A percentile compares a stretch with the other conserved stretches of the same genome.
phyloP scores from a whole-genome alignment of 2,888 invertebrate species.

The Microplitis manilae region DNA sequence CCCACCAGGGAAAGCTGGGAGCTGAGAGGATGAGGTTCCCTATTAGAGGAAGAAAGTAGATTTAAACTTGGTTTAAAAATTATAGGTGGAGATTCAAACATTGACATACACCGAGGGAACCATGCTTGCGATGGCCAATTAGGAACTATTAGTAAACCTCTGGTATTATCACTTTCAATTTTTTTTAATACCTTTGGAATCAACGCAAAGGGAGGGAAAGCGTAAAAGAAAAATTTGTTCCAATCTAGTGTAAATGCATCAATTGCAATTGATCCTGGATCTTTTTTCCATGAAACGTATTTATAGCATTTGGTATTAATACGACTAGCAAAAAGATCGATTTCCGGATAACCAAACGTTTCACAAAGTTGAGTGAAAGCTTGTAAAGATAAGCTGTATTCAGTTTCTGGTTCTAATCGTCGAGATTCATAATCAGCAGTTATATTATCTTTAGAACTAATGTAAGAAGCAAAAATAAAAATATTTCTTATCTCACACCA shows the following conservation, averaged over 20 bases:
- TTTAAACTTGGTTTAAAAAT: neutral
- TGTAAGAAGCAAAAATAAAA: slow-evolving; percentile 32
- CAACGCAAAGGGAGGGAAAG: neutral
- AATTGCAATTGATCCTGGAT: neutral
- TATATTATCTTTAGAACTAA: slow-evolving; percentile 19
- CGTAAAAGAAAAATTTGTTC: no score
- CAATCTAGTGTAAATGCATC: no score
- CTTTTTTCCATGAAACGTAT: slow-evolving; percentile 25
- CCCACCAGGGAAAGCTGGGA: no score
- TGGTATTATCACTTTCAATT: no score
- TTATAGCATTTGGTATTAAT: slow-evolving; percentile 14
- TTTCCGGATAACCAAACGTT: slow-evolving; percentile 19
- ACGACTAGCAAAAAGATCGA: slow-evolving; percentile 25
- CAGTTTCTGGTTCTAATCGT: slow-evolving; percentile 22
- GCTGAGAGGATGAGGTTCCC: no score
- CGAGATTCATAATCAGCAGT: slow-evolving; percentile 29
- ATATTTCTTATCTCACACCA: slow-evolving; percentile 36
- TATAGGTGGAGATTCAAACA: neutral
- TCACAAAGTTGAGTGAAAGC: slow-evolving; percentile 22
- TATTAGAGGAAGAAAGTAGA: no score
- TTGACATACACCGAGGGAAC: neutral
- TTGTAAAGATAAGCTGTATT: slow-evolving; percentile 20
- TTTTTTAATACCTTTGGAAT: no score
- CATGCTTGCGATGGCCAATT: no score
- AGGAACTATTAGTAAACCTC: no score